A percentile compares a stretch with the other conserved stretches of the same genome.
Conservation (phyloP, 37 sponge, comb jelly and placozoan species). For the Aphrocallistes beatrix region DNA sequence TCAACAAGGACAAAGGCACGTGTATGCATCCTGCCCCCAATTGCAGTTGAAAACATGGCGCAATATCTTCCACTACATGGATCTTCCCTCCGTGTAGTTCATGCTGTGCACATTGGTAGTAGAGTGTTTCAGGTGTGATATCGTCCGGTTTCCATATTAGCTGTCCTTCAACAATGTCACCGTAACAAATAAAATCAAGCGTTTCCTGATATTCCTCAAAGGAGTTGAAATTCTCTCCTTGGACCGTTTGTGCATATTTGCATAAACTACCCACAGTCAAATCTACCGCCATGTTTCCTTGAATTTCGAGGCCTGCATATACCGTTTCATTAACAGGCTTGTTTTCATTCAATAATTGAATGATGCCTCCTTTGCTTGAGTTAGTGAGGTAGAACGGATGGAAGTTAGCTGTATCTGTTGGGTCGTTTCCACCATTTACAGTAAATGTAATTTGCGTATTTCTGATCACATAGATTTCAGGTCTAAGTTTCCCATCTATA, state of each 20-base stretch:
- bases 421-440: conserved; percentile 16
- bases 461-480: background rate
- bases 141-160: background rate
- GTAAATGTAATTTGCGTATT: background rate
- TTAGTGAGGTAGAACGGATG: conserved; percentile 7
- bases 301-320: background rate
- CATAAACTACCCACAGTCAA: background rate
- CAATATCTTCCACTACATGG: background rate
- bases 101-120: conserved; percentile 18
- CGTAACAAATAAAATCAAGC: background rate
- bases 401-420: background rate
- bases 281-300: background rate
- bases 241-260: background rate
- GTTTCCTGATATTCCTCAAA: background rate
- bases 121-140: background rate
- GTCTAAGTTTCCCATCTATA: background rate
- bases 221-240: background rate
- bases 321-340: background rate
- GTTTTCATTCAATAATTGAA: background rate
- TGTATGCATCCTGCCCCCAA: background rate
- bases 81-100: background rate
- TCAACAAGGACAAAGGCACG: too few relatives aligned
- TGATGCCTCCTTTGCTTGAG: background rate
- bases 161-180: background rate
- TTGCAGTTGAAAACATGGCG: background rate